These are phyloP conservation scores for Buathra laborator DNA, from an alignment of 2,888 invertebrate species.

Conservation along the genomic window DNA sequence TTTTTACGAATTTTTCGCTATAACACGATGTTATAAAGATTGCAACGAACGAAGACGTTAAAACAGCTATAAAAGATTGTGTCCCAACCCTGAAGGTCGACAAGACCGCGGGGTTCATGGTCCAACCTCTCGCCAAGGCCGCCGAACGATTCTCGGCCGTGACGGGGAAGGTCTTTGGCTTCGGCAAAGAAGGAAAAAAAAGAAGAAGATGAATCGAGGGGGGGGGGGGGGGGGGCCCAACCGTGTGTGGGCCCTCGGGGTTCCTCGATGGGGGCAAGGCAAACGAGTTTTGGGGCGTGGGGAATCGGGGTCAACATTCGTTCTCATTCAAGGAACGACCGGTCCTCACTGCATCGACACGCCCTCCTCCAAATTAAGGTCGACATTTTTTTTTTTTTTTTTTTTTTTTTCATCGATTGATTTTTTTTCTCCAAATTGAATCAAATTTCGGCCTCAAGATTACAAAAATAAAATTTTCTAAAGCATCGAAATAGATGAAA, in stretches of 20 bases:
- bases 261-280: conserved; percentile 65
- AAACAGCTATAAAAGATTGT: conserved; percentile 2
- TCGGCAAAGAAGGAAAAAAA: conserved; percentile 8
- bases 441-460: not conserved
- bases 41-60: conserved; percentile 5
- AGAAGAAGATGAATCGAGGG: conserved; percentile 14
- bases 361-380: conserved; percentile 58
- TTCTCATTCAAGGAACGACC: conserved; percentile 55
- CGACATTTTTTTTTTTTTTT: conserved; percentile 26
- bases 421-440: conserved; percentile 6
- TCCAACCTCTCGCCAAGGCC: conserved; percentile 30
- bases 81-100: conserved; percentile 32
- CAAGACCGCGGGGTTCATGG: conserved; percentile 15
- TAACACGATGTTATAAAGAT: not conserved
- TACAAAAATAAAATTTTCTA: not conserved
- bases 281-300: conserved; percentile 64
- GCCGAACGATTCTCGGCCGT: conserved; percentile 26
- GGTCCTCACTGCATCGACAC: conserved; percentile 51
- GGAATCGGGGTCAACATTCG: conserved; percentile 60
- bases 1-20: not conserved
- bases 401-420: conserved; percentile 66
- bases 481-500: not conserved
- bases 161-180: conserved; percentile 47
- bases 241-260: conserved; percentile 38
- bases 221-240: conserved; percentile 41